A percentile compares a stretch with the other conserved stretches of the same genome.
Conservation (phyloP, 2,888 invertebrate genomes). For the Perizoma flavofasciatum region DNA sequence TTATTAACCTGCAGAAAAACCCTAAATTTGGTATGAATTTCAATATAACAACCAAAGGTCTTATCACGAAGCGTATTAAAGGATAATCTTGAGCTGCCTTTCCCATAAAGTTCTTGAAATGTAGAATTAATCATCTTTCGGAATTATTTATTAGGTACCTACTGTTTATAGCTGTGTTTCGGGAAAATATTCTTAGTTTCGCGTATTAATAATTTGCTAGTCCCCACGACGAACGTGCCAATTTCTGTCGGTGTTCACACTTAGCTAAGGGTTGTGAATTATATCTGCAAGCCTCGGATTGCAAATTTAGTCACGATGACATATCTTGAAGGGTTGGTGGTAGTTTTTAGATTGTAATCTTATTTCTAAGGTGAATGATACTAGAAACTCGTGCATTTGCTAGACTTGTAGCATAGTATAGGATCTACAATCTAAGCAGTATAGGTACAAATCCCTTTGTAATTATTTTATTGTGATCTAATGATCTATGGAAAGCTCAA, state of each 20-base stretch:
- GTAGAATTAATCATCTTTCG: too few species aligned
- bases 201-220: constrained; percentile 14
- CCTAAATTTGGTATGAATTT: too few species aligned
- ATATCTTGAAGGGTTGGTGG: constrained; percentile 64
- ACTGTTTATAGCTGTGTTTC: constrained; percentile 2
- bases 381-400: constrained; percentile 30
- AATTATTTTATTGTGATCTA: constrained; percentile 36
- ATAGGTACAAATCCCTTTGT: constrained; percentile 22
- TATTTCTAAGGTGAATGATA: constrained; percentile 23
- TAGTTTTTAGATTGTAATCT: constrained; percentile 49
- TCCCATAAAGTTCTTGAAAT: too few species aligned
- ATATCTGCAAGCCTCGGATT: constrained; percentile 49
- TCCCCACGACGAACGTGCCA: constrained; percentile 27
- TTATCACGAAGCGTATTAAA: too few species aligned
- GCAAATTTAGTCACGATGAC: constrained; percentile 56
- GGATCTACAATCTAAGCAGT: constrained; percentile 21
- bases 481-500: constrained; percentile 38
- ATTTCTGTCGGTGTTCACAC: constrained; percentile 19
- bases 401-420: constrained; percentile 24
- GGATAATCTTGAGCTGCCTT: too few species aligned
- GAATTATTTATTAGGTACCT: not conserved
- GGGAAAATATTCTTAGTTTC: not conserved
- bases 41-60: too few species aligned
- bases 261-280: constrained; percentile 65
- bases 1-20: too few species aligned